Evolutionary conservation across 2,888 invertebrate species (phyloP).

Genomic region (Andrena hattorfiana): DNA sequence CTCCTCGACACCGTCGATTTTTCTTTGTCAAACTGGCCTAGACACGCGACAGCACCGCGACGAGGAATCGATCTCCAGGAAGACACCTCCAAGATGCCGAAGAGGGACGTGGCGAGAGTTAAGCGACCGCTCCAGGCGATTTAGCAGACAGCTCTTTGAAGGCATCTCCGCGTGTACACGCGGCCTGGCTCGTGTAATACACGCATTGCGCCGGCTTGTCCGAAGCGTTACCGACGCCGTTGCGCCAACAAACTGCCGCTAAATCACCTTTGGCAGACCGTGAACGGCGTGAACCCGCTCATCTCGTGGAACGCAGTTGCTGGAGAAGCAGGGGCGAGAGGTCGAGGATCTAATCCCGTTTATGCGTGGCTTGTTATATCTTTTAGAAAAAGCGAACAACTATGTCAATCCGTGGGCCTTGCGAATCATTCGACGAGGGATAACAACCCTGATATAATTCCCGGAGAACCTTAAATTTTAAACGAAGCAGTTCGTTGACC

Average conservation of each 20-base stretch:
- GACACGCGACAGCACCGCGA: slow-evolving; percentile 30
- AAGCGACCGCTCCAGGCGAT: slow-evolving; percentile 49
- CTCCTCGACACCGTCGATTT: slow-evolving; percentile 12
- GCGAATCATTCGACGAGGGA: slow-evolving; percentile 38
- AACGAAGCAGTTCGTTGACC: no score
- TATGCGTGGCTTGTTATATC: slow-evolving; percentile 29
- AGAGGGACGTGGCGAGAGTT: slow-evolving; percentile 5
- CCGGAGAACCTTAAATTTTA: no score
- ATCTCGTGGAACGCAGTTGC: slow-evolving; percentile 66
- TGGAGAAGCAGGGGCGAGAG: slow-evolving; percentile 26
- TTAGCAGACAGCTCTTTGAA: slow-evolving; percentile 30
- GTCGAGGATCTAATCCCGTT: slow-evolving; percentile 51
- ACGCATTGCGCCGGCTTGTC: slow-evolving; percentile 31
- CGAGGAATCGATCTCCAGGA: slow-evolving; percentile 14
- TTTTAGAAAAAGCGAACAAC: slow-evolving; percentile 36
- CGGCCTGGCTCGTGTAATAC: slow-evolving; percentile 37
- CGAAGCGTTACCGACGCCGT: slow-evolving; percentile 62
- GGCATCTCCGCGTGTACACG: slow-evolving; percentile 21
- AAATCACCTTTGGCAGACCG: slow-evolving; percentile 80
- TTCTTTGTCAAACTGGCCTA: background rate
- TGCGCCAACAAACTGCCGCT: slow-evolving; percentile 78
- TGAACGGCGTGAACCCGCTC: slow-evolving; percentile 63
- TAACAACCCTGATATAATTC: background rate
- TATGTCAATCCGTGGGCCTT: slow-evolving; percentile 14
- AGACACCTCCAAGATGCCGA: background rate